Evolutionary conservation across 2,888 invertebrate species (phyloP), one percentile per base, ranked within the genome.

Genomic region (Dascillus cervinus): DNA sequence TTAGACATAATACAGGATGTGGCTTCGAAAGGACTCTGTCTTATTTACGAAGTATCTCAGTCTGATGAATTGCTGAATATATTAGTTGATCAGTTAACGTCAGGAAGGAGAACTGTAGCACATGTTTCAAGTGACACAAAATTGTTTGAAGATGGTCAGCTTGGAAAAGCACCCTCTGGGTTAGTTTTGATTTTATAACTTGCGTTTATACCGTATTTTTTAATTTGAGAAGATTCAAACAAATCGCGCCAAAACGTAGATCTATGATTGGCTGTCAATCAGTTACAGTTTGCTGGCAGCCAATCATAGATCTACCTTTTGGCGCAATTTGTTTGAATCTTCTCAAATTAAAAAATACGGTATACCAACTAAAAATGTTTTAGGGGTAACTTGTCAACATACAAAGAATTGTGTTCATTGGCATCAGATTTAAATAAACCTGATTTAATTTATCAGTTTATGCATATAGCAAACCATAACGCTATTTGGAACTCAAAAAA

Each of bases 371-470:
- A 6, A 6, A 17, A 17, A 6, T 6, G 17, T 17, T 22, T 24
- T 57, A 88, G 91, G 0, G 87, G 87, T 6, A 87, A 84, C 51
- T 69, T 95, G 14, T 84, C 92, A 1, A 95, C 95, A 0, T 96
- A 96, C 65, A 90, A 88, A 59, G 95, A 96, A 63, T 70, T 96
- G 28, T 95, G 94, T 62, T 85, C 90, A 0, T 68, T 95, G 23
- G 94, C 94, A 0, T 90, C 90, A 1, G 94, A 95, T 64, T 69
- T 96, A 41, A 94, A 94, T 58, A 89, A 95, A 58, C 95, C 95
- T 0, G 94, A 95, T 58, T 72, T 96, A 39, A 78, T 94, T 41
- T 96, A 96, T 66, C 89, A 90, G 63, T 96, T 96, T 60, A 88
- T 96, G 87, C 86, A 92, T 60, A 68, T 95, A 42, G 94, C 94